These are phyloP conservation scores for Chondrosia reniformis DNA, from an alignment of 37 sponge, comb jelly and placozoan genomes.

Conservation along the genomic window DNA sequence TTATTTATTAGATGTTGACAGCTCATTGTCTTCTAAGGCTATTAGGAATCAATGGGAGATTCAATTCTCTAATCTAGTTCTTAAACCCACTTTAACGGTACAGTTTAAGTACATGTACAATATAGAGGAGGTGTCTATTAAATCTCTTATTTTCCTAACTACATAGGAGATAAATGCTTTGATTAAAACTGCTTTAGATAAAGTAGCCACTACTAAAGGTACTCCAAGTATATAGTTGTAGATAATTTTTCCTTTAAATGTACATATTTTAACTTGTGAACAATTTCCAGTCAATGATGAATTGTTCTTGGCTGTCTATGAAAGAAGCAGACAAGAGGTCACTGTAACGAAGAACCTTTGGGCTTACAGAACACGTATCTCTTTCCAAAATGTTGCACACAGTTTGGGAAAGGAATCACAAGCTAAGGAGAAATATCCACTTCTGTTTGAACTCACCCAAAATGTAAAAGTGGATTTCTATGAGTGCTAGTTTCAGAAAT, in stretches of 20 bases:
- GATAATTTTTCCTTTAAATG: neutral
- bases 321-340: constrained; percentile 34
- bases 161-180: neutral
- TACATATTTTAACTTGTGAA: neutral
- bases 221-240: neutral
- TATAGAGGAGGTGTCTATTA: neutral
- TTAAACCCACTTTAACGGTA: neutral
- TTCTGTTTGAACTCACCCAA: neutral
- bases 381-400: neutral
- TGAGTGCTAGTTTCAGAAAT: neutral
- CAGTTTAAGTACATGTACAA: neutral
- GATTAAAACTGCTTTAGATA: neutral
- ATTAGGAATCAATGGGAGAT: constrained; percentile 2
- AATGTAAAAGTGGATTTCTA: constrained; percentile 5
- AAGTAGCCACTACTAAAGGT: neutral
- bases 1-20: too few relatives aligned
- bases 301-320: constrained; percentile 64
- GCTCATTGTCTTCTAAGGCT: neutral
- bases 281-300: constrained; percentile 19
- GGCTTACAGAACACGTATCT: neutral
- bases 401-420: neutral
- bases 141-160: too few relatives aligned
- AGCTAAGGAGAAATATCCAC: neutral
- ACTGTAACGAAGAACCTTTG: constrained; percentile 4
- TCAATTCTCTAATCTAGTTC: neutral